Base-by-base conservation (phyloP, 2,888 invertebrate genomes). In the Apamea sordens region DNA sequence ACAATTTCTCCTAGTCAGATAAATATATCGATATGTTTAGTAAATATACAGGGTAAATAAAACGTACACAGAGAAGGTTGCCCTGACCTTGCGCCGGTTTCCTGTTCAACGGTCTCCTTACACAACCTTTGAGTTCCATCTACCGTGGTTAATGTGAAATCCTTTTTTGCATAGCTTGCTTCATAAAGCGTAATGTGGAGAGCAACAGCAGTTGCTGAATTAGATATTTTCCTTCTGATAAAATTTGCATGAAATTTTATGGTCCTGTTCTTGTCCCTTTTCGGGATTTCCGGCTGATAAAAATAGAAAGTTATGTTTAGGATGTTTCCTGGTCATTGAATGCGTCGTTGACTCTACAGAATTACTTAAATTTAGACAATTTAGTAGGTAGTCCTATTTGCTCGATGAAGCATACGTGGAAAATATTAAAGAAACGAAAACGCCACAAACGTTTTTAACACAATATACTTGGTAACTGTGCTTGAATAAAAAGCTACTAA, bases 81-180 rank as follows among this genome's bases (percentile, higher is more conserved):
- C 47, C 65, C 77, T 81, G 87, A 83, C 89, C 89, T 90, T 89
- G 89, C 71, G 75, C 86, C 80, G 56, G 82, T 88, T 89, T 88
- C 86, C 88, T 84, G 86, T 84, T 88, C 88, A 90, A 61, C 85
- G 88, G 68, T 84, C 87, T 82, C 73, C 82, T 87, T 84, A 88
- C 85, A 85, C 80, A 85, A 84, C 88, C 89, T 88, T 89, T 90
- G 86, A 84, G 85, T 76, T 88, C 79, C 86, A 90, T 85, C 79
- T 87, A 89, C 84, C 89, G 88, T 90, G 85, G 76, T 80, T 90
- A 90, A 90, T 89, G 85, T 79, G 82, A 83, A 86, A 86, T 83
- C 89, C 88, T 86, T 89, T 32, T 88, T 89, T 82, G 87, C 79
- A 78, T 82, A 83, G 80, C 87, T 81, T 81, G 89, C 81, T 88